Percentiles rank a stretch among this genome's conserved stretches.
phyloP scores from a whole-genome alignment of 2,797 vertebrate species.

The Enteromius unitaeniatus region DNA sequence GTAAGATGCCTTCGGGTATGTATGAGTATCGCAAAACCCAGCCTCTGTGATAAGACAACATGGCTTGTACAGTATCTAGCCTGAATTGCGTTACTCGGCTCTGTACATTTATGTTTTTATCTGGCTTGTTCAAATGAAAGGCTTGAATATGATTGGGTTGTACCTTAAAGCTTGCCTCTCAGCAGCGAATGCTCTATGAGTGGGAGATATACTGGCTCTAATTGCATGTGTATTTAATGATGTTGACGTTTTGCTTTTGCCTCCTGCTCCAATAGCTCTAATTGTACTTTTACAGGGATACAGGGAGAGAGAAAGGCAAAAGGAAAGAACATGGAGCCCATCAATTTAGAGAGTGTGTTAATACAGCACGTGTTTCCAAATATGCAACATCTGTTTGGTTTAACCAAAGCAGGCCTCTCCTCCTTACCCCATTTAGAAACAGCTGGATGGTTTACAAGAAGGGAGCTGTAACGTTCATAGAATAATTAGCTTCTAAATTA shows the following conservation, averaged over 20 bases:
- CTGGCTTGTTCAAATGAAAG: constrained; percentile 38
- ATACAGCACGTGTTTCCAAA: constrained; percentile 59
- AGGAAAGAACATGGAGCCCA: constrained; percentile 33
- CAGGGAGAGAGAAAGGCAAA: constrained; percentile 4
- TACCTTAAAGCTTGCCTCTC: constrained; percentile 44
- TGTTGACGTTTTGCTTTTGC: constrained; percentile 46
- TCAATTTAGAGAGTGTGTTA: constrained; percentile 57
- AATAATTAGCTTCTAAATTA: constrained; percentile 53
- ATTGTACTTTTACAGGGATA: constrained; percentile 27
- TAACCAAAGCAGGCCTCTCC: constrained; percentile 41
- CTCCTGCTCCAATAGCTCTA: constrained; percentile 37
- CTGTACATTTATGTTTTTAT: constrained; percentile 23
- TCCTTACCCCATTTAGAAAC: constrained; percentile 52
- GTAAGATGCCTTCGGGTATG: constrained; percentile 29
- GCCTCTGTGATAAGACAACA: constrained; percentile 25
- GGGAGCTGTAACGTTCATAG: constrained; percentile 51
- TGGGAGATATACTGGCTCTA: constrained; percentile 33
- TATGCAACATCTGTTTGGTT: constrained; percentile 61
- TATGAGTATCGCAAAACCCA: constrained; percentile 15
- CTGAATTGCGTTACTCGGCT: constrained; percentile 25
- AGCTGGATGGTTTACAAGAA: constrained; percentile 55
- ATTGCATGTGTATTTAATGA: constrained; percentile 50
- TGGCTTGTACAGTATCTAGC: constrained; percentile 5
- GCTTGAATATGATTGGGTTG: constrained; percentile 9
- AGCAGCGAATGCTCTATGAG: constrained; percentile 11